Conservation (phyloP, 2,113 vertebrate genomes). For the Petroica traversi region DNA sequence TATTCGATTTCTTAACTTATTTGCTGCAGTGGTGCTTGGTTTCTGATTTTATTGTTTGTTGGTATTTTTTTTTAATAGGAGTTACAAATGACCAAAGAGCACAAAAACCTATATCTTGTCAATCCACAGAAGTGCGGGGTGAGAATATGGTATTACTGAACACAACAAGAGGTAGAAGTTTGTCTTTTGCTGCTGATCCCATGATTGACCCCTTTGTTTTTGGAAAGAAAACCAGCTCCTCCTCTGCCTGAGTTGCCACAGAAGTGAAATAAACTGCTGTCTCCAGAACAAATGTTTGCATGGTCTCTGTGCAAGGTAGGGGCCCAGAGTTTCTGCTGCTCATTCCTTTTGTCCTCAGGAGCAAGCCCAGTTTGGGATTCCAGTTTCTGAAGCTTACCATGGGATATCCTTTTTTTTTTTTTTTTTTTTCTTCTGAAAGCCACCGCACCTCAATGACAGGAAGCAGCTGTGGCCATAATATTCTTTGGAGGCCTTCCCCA, state of each 20-base stretch:
- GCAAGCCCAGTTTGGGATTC: neutral
- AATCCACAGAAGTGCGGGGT: neutral
- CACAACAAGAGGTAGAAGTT: neutral
- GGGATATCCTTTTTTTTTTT: neutral
- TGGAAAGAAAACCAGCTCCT: neutral
- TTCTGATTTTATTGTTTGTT: neutral
- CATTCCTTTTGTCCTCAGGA: neutral
- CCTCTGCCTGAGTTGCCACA: neutral
- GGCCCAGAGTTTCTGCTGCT: neutral
- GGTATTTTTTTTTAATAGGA: neutral
- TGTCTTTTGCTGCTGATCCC: neutral
- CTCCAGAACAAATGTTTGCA: neutral
- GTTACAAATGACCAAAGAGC: neutral
- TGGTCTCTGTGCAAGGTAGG: neutral
- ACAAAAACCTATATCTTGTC: neutral
- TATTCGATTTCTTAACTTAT: neutral
- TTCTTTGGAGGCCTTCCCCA: neutral
- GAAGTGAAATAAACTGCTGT: neutral
- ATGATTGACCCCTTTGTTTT: neutral
- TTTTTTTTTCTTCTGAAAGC: neutral
- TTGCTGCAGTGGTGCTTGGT: neutral
- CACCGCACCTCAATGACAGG: neutral
- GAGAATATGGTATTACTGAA: neutral
- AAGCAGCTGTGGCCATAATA: neutral
- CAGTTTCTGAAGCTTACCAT: neutral